Evolutionary conservation across 2,113 vertebrate genomes (phyloP).

Genomic region (Turnix velox): DNA sequence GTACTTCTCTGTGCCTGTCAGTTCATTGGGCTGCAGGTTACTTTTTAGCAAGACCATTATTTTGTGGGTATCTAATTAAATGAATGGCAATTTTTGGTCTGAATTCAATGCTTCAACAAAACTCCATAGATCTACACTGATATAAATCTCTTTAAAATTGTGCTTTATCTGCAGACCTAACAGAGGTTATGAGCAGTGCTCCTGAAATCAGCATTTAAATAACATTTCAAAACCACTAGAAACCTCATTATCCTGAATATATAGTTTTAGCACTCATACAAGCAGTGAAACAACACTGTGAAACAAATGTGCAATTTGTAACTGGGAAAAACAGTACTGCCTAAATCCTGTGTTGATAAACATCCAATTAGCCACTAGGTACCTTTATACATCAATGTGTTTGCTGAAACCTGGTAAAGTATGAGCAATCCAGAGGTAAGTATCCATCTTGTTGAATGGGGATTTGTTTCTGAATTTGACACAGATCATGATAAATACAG

Average conservation of each 20-base stretch:
- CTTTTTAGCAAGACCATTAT: not conserved
- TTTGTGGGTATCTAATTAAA: not conserved
- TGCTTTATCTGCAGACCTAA: not conserved
- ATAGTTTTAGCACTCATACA: conserved; percentile 2
- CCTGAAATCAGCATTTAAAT: conserved; percentile 58
- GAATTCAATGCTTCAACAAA: not conserved
- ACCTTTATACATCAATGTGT: not conserved
- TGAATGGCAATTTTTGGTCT: not conserved
- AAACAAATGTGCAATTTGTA: conserved; percentile 34
- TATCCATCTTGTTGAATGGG: conserved; percentile 6
- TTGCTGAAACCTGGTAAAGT: conserved; percentile 46
- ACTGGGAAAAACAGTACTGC: not conserved
- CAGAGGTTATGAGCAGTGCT: not conserved
- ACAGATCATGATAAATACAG: not conserved
- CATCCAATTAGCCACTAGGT: not conserved
- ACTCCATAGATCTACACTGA: not conserved
- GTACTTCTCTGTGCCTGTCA: not conserved
- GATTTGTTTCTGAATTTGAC: conserved; percentile 40
- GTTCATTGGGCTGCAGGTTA: not conserved
- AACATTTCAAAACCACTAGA: conserved; percentile 27
- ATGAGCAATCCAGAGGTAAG: not conserved
- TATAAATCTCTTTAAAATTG: conserved; percentile 8
- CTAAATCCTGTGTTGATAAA: conserved; percentile 40
- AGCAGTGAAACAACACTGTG: not conserved
- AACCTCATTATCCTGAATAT: conserved; percentile 7